A percentile compares a stretch with the other conserved stretches of the same genome.
Conservation (phyloP, 2,888 invertebrate species). For the Lathronympha strigana region DNA sequence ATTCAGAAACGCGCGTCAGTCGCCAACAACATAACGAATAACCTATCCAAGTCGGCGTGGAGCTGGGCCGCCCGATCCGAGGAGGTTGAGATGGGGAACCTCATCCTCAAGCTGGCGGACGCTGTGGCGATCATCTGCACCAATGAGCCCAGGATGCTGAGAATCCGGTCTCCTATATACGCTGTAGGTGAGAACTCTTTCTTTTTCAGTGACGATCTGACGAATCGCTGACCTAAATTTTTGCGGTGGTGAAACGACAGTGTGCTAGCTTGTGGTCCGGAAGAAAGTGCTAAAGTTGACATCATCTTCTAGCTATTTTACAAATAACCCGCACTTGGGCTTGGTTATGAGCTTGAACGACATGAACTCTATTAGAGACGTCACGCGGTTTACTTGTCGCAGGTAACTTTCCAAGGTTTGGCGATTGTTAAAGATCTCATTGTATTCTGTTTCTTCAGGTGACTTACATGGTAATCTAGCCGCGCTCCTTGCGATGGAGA, state of each 20-base stretch:
- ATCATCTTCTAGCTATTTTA: too few species aligned
- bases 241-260: too few species aligned
- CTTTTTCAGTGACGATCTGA: too few species aligned
- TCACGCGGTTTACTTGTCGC: too few species aligned
- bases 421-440: too few species aligned
- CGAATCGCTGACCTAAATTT: too few species aligned
- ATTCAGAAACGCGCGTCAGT: conserved; percentile 46
- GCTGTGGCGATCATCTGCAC: conserved; percentile 61
- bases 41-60: conserved; percentile 57
- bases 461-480: conserved; percentile 90
- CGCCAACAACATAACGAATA: not conserved
- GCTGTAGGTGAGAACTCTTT: conserved; percentile 59
- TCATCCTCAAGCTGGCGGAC: conserved; percentile 64
- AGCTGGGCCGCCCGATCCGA: conserved; percentile 58
- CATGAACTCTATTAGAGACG: too few species aligned
- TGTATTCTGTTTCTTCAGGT: conserved; percentile 66
- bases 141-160: conserved; percentile 63
- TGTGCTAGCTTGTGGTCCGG: too few species aligned
- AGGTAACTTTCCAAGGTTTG: too few species aligned
- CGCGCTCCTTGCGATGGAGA: conserved; percentile 88
- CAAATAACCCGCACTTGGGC: too few species aligned
- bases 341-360: too few species aligned
- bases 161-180: conserved; percentile 64
- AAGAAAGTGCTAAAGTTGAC: too few species aligned
- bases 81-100: conserved; percentile 59